These are phyloP conservation scores for Kryphioiulus occultus DNA, from an alignment of 2,888 invertebrate genomes.

Conservation along the genomic window DNA sequence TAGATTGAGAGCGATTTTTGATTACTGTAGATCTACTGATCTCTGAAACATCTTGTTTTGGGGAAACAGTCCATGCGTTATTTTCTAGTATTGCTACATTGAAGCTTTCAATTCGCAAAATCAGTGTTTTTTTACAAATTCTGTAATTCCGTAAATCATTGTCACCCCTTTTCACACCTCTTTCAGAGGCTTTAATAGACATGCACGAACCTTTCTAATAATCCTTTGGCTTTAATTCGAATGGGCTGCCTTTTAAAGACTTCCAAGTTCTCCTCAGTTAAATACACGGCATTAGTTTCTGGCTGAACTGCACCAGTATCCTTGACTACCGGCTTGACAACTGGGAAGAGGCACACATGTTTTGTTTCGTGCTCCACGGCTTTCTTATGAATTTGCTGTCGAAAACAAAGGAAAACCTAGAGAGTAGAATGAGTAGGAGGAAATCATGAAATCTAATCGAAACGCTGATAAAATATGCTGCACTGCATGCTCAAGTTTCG, in stretches of 20 bases:
- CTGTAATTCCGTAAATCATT: too few relatives aligned
- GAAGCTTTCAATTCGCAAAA: too few relatives aligned
- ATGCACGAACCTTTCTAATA: constrained; percentile 56
- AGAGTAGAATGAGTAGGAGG: constrained; percentile 33
- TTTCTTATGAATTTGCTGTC: constrained; percentile 52
- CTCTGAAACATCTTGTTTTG: too few relatives aligned
- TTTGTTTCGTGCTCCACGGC: constrained; percentile 51
- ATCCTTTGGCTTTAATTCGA: constrained; percentile 56
- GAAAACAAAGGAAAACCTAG: constrained; percentile 53
- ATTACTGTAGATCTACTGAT: too few relatives aligned
- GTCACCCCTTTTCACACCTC: neutral
- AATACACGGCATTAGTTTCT: constrained; percentile 53
- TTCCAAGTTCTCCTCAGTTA: constrained; percentile 53
- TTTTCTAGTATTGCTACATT: too few relatives aligned
- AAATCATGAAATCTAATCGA: constrained; percentile 18
- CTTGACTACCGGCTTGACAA: constrained; percentile 55
- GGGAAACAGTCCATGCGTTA: too few relatives aligned
- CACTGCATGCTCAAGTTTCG: constrained; percentile 38
- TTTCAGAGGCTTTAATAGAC: neutral
- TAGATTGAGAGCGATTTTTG: too few relatives aligned
- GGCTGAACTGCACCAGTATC: constrained; percentile 55
- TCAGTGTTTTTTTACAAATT: too few relatives aligned
- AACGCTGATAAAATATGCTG: neutral
- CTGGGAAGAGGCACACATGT: constrained; percentile 54
- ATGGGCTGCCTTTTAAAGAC: constrained; percentile 54